These are phyloP conservation scores for Scelioninae gen. 2 DNA, from an alignment of 2,888 invertebrate species.

Conservation along the genomic window DNA sequence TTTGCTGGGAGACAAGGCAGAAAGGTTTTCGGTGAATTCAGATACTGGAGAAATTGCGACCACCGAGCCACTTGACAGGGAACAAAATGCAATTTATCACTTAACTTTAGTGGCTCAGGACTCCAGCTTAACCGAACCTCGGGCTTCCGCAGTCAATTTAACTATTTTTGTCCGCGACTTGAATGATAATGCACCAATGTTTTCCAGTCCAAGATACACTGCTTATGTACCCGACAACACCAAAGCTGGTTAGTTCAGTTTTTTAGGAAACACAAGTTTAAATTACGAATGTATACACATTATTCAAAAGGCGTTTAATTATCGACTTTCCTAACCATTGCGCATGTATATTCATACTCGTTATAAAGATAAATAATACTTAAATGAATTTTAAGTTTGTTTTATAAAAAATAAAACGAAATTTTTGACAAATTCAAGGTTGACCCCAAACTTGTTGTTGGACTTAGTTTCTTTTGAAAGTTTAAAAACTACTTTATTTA, in stretches of 20 bases:
- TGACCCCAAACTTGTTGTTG: too few species aligned
- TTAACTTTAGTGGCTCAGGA: constrained; percentile 92
- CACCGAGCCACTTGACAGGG: constrained; percentile 84
- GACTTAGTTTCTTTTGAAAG: too few species aligned
- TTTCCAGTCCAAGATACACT: constrained; percentile 84
- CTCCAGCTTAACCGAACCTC: constrained; percentile 89
- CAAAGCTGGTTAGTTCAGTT: constrained; percentile 78
- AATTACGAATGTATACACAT: too few species aligned
- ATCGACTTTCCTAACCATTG: too few species aligned
- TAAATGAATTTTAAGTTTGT: too few species aligned
- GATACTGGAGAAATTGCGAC: constrained; percentile 88
- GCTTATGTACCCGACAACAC: constrained; percentile 90
- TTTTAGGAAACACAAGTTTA: too few species aligned
- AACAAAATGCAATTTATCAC: constrained; percentile 85
- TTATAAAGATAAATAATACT: too few species aligned
- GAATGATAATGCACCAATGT: constrained; percentile 90
- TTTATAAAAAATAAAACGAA: too few species aligned
- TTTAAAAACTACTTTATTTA: too few species aligned
- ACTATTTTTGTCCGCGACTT: constrained; percentile 87
- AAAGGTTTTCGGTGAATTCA: constrained; percentile 87
- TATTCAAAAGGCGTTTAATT: too few species aligned
- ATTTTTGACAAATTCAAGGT: too few species aligned
- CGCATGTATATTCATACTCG: too few species aligned
- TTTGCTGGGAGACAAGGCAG: constrained; percentile 87
- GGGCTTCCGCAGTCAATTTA: constrained; percentile 88